Evolutionary conservation across 1,140 invertebrate genomes (phyloP).

Genomic region (Eubasilissa regina): DNA sequence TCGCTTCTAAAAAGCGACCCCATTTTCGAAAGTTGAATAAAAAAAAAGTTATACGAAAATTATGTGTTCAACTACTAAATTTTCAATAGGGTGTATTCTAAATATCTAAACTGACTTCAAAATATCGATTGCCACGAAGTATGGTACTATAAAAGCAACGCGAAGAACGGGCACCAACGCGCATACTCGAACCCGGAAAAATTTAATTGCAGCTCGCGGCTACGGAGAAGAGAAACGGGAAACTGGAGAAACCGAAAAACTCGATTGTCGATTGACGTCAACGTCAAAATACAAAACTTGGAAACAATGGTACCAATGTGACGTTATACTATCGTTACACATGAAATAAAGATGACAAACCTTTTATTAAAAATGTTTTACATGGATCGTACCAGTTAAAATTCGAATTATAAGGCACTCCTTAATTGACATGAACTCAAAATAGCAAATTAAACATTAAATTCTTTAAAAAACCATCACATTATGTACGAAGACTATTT

Average conservation of each 20-base stretch:
- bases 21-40: conserved; percentile 68
- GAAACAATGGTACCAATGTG: too few species aligned
- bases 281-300: background rate
- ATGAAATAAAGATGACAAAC: too few species aligned
- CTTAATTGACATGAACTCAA: too few species aligned
- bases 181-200: conserved; percentile 37
- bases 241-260: background rate
- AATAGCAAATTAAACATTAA: too few species aligned
- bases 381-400: too few species aligned
- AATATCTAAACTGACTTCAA: background rate
- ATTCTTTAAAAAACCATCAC: too few species aligned
- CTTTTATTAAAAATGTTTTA: too few species aligned
- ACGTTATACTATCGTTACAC: too few species aligned
- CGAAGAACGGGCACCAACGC: conserved; percentile 19
- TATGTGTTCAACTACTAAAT: background rate
- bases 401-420: too few species aligned
- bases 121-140: conserved; percentile 45
- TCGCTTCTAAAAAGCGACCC: conserved; percentile 91
- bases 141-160: background rate
- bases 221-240: conserved; percentile 2
- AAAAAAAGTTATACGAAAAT: conserved; percentile 11
- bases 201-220: background rate
- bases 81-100: background rate
- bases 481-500: too few species aligned
- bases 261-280: conserved; percentile 16